Base-by-base conservation (phyloP, 2,888 invertebrate genomes). In the Parapristionchus giblindavisi region DNA sequence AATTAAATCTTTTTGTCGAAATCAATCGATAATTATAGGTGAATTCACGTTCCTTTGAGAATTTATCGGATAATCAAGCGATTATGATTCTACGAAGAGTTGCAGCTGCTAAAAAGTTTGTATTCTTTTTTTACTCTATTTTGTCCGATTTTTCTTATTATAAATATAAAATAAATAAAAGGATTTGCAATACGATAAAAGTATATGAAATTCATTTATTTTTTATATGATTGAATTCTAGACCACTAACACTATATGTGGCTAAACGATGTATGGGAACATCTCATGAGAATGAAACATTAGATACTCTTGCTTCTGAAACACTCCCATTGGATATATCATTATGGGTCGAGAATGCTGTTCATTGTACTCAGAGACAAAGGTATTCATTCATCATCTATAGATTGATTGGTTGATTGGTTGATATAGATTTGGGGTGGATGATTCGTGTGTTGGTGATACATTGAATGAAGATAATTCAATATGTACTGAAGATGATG, bases 321-420 rank as follows among this genome's bases (percentile, higher is more conserved):
- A 86, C 86, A 14, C 78, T 85, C 77, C 85, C 84, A 11, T 71
- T 86, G n/a, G 85, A 85, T 77, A 76, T 82, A 8, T 77, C 79
- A 6, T 51, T 76, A 48, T 82, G 82, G 82, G 82, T 82, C 29
- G 79, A 80, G 79, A 75, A 75, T n/a, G 80, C 81, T 14, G 83
- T 76, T 29, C 76, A 76, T 65, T 72, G 72, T 43, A 76, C 71
- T 2, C 78, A 74, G 80, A 78, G 78, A 60, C 58, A 43, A 60
- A 40, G 72, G 72, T 72, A 14, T 32, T 17, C 43, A 14, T 43
- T 43, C 43, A 43, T 43, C 43, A 14, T 17, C 43, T 43, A 43
- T 43, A 43, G 11, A 43, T 43, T 43, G 8, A 14, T 43, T 14
- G 8, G 17, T 43, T 43, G 43, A 43, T 43, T 14, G 14, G 8